Base-by-base conservation (phyloP, 2,113 vertebrate species). In the Engraulis encrasicolus region DNA sequence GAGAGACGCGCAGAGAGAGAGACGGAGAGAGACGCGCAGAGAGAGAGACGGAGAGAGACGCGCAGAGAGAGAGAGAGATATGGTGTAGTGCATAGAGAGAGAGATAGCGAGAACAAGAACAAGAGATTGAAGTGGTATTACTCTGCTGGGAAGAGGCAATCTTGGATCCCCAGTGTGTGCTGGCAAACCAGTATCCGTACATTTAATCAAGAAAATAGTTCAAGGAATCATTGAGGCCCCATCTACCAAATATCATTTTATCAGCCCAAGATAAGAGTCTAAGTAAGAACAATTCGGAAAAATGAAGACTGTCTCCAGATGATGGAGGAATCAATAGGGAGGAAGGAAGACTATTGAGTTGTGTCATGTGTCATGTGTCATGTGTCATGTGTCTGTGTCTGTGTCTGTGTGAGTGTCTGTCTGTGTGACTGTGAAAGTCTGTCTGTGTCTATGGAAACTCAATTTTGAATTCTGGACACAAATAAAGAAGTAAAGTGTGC, bases 181-280 rank as follows among this genome's bases (percentile, higher is more conserved):
- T 36, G 38, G 36, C 78, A 49, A 48, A 37, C 31, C 66, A 74
- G 40, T 48, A 79, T 40, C 49, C 48, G 3, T 36, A 19, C 36
- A 36, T 74, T 81, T 81, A 52, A 61, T 50, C 74, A 50, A 74
- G 66, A 58, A 81, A 31, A 80, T 80, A 79, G 38, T 45, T 40
- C 34, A 66, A 77, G 74, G 48, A 71, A 77, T 20, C 58, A n/a
- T 85, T 40, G 45, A 37, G 20, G 38, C 54, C 78, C 36, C 36
- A 77, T 82, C 66, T 78, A 27, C 50, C 14, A 82, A 78, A 85
- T 49, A 82, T 58, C 71, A 38, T 31, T 85, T 82, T 18, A 78
- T 85, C 37, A 82, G 20, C 50, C 27, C 20, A 45, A 58, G 71
- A 61, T 18, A 45, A 58, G 71, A 61, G 37, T 38, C 36, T 81